Evolutionary conservation across 1,140 invertebrate species (phyloP).

Genomic region (Calephelis virginiensis): DNA sequence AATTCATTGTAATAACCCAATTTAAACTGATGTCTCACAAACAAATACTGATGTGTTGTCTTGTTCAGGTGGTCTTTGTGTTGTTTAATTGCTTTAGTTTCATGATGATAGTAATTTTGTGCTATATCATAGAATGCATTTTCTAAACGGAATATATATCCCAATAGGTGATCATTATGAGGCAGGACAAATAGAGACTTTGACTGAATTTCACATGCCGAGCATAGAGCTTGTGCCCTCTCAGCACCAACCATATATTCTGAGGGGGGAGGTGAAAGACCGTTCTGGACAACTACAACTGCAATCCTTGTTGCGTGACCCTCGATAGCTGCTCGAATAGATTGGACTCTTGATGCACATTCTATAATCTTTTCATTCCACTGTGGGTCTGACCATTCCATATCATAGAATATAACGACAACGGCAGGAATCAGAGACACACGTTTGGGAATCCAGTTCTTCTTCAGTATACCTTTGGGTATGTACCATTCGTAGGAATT

Average conservation of each 20-base stretch:
- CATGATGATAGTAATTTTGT: constrained; percentile 94
- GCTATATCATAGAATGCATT: constrained; percentile 95
- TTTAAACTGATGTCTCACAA: constrained; percentile 98
- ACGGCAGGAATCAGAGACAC: constrained; percentile 93
- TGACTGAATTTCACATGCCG: constrained; percentile 93
- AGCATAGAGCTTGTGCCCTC: constrained; percentile 91
- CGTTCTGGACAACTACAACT: constrained; percentile 93
- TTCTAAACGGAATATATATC: constrained; percentile 87
- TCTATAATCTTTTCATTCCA: constrained; percentile 97
- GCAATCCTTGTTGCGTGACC: constrained; percentile 92
- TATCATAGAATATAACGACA: constrained; percentile 96
- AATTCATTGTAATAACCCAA: constrained; percentile 97
- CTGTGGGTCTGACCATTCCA: constrained; percentile 96
- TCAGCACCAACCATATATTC: constrained; percentile 94
- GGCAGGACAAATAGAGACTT: constrained; percentile 96
- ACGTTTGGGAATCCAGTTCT: constrained; percentile 97
- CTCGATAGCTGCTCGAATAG: constrained; percentile 81
- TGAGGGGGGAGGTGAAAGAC: constrained; percentile 85
- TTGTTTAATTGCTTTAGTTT: constrained; percentile 91
- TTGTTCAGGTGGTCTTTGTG: constrained; percentile 95
- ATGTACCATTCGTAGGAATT: constrained; percentile 97
- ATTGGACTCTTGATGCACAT: constrained; percentile 93
- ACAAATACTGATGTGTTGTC: constrained; percentile 93
- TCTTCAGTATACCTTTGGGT: constrained; percentile 97
- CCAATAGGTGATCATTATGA: constrained; percentile 93